These are phyloP conservation scores for Phyllostomus hastatus DNA, from an alignment of 2,113 vertebrate species.

Conservation along the genomic window DNA sequence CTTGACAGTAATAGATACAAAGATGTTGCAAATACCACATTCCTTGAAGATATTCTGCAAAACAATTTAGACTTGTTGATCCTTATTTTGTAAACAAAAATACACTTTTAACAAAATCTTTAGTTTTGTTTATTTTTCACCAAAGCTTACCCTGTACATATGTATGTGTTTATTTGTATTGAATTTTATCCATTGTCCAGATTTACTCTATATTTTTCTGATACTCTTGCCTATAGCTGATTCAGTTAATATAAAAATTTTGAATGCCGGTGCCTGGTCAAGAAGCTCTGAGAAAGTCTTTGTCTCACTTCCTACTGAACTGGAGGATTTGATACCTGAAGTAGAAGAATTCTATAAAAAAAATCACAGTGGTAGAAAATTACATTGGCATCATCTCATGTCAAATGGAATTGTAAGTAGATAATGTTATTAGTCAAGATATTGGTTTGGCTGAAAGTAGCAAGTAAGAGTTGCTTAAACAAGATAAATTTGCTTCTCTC, in stretches of 20 bases:
- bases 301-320: constrained; percentile 96
- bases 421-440: neutral
- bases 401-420: constrained; percentile 98
- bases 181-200: neutral
- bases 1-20: neutral
- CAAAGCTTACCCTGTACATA: neutral
- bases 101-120: neutral
- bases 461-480: neutral
- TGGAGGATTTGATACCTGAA: constrained; percentile 98
- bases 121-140: constrained; percentile 11
- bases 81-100: constrained; percentile 6
- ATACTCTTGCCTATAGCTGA: constrained; percentile 85
- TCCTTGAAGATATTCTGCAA: neutral
- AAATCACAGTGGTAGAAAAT: constrained; percentile 98
- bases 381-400: constrained; percentile 99
- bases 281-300: constrained; percentile 99
- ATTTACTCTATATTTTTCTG: constrained; percentile 25
- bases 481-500: neutral
- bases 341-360: constrained; percentile 99
- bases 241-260: constrained; percentile 99
- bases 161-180: neutral
- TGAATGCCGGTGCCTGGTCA: constrained; percentile 98
- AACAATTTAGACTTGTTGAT: constrained; percentile 30
- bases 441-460: neutral
- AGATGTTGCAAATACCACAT: neutral